Percentiles rank a stretch among this genome's conserved stretches.
Conservation (phyloP, 2,888 invertebrate genomes). For the Ophion obscuratus region DNA sequence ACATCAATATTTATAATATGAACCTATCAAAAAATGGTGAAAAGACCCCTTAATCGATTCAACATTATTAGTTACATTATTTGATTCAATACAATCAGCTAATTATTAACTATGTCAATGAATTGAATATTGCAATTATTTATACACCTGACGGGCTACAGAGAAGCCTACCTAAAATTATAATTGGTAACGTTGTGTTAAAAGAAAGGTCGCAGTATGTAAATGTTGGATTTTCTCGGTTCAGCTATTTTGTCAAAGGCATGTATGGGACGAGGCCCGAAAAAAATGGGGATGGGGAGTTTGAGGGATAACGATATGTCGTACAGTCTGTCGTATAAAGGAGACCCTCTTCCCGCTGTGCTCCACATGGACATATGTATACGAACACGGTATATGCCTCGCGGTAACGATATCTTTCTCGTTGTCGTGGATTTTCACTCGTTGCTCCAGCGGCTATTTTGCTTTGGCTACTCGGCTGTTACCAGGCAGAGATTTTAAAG, state of each 20-base stretch:
- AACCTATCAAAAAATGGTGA: too few relatives aligned
- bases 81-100: too few relatives aligned
- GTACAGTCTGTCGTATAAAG: conserved; percentile 9
- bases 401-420: conserved; percentile 57
- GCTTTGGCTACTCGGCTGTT: conserved; percentile 68
- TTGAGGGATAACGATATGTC: conserved; percentile 27
- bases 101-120: too few relatives aligned
- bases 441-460: conserved; percentile 59
- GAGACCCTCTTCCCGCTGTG: conserved; percentile 11
- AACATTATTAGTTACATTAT: too few relatives aligned
- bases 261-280: conserved; percentile 2
- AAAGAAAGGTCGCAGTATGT: background rate
- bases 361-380: background rate
- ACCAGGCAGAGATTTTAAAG: conserved; percentile 66
- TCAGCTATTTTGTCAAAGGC: conserved; percentile 29
- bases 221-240: background rate
- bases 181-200: too few relatives aligned
- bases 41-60: too few relatives aligned
- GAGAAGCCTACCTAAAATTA: too few relatives aligned
- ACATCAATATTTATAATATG: too few relatives aligned
- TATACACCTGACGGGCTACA: too few relatives aligned
- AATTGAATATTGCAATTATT: too few relatives aligned
- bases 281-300: conserved; percentile 10
- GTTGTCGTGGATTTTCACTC: conserved; percentile 58
- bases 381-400: conserved; percentile 11